Percentiles rank a stretch among this genome's conserved stretches.
These are phyloP conservation scores for Mimas tiliae DNA, from an alignment of 2,888 invertebrate genomes.

Conservation along the genomic window DNA sequence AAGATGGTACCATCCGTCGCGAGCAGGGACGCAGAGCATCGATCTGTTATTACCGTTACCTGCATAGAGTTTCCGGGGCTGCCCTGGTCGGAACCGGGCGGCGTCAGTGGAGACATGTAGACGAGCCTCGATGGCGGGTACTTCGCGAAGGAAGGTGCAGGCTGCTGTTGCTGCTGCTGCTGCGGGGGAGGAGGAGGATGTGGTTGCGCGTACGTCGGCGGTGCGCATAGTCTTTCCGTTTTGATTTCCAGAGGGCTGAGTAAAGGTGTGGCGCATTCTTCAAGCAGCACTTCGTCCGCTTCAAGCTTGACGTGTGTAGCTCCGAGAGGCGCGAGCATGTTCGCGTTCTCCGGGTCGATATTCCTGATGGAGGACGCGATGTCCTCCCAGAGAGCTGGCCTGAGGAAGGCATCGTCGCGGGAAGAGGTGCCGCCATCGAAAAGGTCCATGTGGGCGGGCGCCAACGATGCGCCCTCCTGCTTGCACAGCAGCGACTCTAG, in stretches of 20 bases:
- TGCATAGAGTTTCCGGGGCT: conserved; percentile 90
- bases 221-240: conserved; percentile 88
- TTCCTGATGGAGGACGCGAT: conserved; percentile 95
- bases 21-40: conserved; percentile 40
- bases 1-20: conserved; percentile 72
- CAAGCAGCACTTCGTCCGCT: conserved; percentile 85
- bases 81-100: conserved; percentile 95
- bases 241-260: conserved; percentile 92
- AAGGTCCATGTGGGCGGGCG: conserved; percentile 85
- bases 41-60: conserved; percentile 55
- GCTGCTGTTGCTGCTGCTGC: conserved; percentile 66
- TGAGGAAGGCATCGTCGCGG: conserved; percentile 93
- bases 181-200: conserved; percentile 64
- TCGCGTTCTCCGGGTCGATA: conserved; percentile 95
- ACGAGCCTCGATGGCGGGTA: conserved; percentile 81
- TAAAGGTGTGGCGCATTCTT: conserved; percentile 87
- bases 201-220: conserved; percentile 77
- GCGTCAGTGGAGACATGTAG: conserved; percentile 94
- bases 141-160: conserved; percentile 68
- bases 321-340: conserved; percentile 90
- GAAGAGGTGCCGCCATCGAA: conserved; percentile 82
- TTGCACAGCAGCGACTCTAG: conserved; percentile 92
- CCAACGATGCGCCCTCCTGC: conserved; percentile 88
- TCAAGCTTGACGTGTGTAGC: conserved; percentile 91
- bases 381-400: conserved; percentile 96